Evolutionary conservation across 2,113 vertebrate genomes (phyloP), one percentile per base, ranked within the genome.

Genomic region (Rhizomys pruinosus): DNA sequence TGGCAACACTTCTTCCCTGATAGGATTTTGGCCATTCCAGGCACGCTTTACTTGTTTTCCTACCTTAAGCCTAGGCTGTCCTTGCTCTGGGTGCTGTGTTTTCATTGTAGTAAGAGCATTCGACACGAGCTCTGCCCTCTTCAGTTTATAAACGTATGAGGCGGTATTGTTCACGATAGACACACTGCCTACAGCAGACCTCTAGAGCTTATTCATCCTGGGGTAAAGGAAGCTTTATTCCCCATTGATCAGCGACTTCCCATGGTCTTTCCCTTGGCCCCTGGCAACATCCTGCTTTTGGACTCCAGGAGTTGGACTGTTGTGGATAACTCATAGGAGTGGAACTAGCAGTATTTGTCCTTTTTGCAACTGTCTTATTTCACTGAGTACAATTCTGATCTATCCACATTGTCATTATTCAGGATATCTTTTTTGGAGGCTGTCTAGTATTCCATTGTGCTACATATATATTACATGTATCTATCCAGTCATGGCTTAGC

Each of bases 11-110:
- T 96, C 71, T 80, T 92, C 78, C 81, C 87, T 76, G 80, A 93
- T 94, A 95, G 94, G 96, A 91, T 97, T 96, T 96, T 96, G 93
- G 57, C 47, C 71, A 91, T 87, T 90, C 76, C 27, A 89, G 97
- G 91, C 95, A 77, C 80, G 52, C 92, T 89, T 95, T 94, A 34
- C 78, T 71, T 97, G 96, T 93, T 97, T 91, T 64, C 39, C 95
- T 27, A 80, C 91, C 82, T 96, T 76, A 91, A 97, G 80, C 92
- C 73, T 90, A 88, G 95, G 57, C 71, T 29, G 25, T 72, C 61
- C 42, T 64, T 95, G 93, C 85, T 89, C 92, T 96, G 77, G 66
- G 84, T 74, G 68, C 94, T 96, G 94, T 93, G 1, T 42, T 63
- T 61, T 73, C 17, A 23, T 84, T 44, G 13, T 39, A 68, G 66